Percentiles rank a stretch among this genome's conserved stretches.
Evolutionary conservation across 2,888 invertebrate species (phyloP).

Genomic region (Drosophila robusta): DNA sequence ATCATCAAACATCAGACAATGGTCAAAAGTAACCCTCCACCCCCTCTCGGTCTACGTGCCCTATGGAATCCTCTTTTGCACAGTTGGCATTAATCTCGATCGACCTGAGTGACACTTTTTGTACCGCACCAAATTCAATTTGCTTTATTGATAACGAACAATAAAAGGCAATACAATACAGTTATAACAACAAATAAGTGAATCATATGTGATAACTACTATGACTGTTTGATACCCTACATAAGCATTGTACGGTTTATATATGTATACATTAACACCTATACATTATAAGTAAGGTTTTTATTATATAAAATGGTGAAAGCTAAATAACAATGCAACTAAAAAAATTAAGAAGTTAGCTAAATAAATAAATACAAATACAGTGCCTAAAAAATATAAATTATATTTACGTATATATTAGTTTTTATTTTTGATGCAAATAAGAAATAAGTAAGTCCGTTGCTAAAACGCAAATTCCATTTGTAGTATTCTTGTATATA

Average conservation of each 20-base stretch:
- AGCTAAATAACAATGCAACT: too few relatives aligned
- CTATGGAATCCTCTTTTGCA: constrained; percentile 2
- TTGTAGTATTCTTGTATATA: too few relatives aligned
- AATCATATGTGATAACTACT: not conserved
- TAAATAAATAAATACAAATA: too few relatives aligned
- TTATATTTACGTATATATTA: not conserved
- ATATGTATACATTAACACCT: too few relatives aligned
- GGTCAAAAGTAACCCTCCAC: not conserved
- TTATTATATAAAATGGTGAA: too few relatives aligned
- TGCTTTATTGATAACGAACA: constrained; percentile 74
- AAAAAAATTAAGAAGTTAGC: too few relatives aligned
- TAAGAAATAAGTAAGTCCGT: too few relatives aligned
- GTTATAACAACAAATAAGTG: constrained; percentile 28
- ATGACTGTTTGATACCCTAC: constrained; percentile 26
- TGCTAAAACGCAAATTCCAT: too few relatives aligned
- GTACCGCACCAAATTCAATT: constrained; percentile 72
- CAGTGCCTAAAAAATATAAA: too few relatives aligned
- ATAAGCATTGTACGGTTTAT: not conserved
- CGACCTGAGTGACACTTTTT: constrained; percentile 75
- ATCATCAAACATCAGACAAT: constrained; percentile 64
- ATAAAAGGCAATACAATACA: constrained; percentile 56
- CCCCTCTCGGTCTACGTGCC: not conserved
- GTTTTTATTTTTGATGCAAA: not conserved
- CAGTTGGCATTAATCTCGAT: constrained; percentile 73
- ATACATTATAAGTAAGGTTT: too few relatives aligned